Conservation (phyloP, 2,113 vertebrate species). For the Pseudorhombus dupliciocellatus region DNA sequence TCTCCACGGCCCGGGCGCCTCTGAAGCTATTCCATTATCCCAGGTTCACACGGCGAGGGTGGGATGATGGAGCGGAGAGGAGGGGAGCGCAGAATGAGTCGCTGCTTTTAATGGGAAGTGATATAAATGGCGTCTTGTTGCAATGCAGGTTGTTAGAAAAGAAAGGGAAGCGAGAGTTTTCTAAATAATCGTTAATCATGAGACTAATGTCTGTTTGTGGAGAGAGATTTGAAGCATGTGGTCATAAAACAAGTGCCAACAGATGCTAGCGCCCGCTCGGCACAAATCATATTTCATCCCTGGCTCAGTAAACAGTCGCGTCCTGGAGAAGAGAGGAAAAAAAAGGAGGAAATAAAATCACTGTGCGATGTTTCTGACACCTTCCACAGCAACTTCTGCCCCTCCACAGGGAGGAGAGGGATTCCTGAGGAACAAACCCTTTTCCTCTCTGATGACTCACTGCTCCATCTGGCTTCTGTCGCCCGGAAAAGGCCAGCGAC, state of each 20-base stretch:
- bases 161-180: background rate
- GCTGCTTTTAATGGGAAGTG: background rate
- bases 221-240: background rate
- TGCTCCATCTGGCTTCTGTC: too few species aligned
- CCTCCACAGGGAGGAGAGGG: conserved; percentile 26
- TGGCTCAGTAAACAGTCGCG: conserved; percentile 12
- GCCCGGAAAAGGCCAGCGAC: too few species aligned
- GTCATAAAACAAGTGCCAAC: background rate
- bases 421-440: conserved; percentile 56
- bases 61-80: conserved; percentile 59
- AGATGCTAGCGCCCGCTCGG: background rate
- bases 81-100: conserved; percentile 14
- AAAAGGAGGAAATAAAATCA: conserved; percentile 4
- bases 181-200: background rate
- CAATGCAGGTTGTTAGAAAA: conserved; percentile 4
- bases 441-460: conserved; percentile 14
- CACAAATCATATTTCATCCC: background rate
- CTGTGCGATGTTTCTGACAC: too few species aligned
- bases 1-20: background rate
- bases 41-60: conserved; percentile 9
- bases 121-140: conserved; percentile 31
- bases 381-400: conserved; percentile 15
- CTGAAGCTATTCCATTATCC: conserved; percentile 50
- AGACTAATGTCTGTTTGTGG: background rate
- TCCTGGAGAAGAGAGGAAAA: conserved; percentile 8